These are phyloP conservation scores for Gopherus evgoodei DNA, from an alignment of 2,113 vertebrate species.

Conservation along the genomic window DNA sequence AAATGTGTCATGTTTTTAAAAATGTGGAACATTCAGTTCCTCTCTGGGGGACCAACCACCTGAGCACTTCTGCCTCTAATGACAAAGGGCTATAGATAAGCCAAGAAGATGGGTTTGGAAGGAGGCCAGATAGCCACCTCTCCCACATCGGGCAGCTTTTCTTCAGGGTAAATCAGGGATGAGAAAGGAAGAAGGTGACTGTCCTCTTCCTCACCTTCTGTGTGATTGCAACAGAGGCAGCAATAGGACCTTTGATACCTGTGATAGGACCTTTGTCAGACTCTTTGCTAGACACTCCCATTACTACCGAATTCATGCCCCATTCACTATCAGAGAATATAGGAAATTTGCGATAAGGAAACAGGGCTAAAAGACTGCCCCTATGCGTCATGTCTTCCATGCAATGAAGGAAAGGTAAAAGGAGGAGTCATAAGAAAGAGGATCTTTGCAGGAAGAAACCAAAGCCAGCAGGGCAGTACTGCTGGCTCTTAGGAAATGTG, in stretches of 20 bases:
- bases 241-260: neutral
- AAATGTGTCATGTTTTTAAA: no score
- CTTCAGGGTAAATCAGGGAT: neutral
- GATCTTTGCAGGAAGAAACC: neutral
- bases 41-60: neutral
- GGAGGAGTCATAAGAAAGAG: neutral
- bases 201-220: neutral
- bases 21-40: neutral
- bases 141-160: neutral
- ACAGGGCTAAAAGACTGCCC: neutral
- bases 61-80: neutral
- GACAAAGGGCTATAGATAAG: neutral
- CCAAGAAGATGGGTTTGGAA: no score
- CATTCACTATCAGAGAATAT: neutral
- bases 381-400: accelerated
- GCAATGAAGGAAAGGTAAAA: neutral
- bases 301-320: neutral
- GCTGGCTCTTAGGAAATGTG: neutral
- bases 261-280: neutral
- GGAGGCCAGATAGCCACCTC: neutral
- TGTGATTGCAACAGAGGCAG: neutral
- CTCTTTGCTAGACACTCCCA: neutral
- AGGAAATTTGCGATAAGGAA: neutral
- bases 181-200: neutral
- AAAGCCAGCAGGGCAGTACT: neutral